Evolutionary conservation across 2,888 invertebrate species (phyloP).

Genomic region (Limnephilus auricula): DNA sequence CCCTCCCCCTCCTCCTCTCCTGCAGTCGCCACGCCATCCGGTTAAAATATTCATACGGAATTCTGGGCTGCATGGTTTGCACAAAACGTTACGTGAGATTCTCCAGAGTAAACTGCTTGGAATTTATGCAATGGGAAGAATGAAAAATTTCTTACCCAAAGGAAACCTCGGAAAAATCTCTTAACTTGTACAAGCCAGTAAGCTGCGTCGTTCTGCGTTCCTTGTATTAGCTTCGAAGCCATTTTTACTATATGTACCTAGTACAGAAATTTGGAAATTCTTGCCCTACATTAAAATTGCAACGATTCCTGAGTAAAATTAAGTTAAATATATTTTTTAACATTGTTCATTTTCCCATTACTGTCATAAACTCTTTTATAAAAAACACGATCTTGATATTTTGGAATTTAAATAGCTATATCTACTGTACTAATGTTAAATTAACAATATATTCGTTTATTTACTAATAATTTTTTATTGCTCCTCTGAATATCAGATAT

Average conservation of each 20-base stretch:
- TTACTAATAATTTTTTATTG: no score
- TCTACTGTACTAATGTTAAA: not conserved
- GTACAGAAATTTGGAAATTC: not conserved
- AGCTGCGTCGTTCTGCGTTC: not conserved
- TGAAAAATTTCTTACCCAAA: not conserved
- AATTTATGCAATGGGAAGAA: not conserved
- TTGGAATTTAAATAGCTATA: not conserved
- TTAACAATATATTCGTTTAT: no score
- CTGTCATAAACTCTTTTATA: not conserved
- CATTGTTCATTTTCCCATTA: no score
- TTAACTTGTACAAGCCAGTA: not conserved
- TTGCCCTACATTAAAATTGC: not conserved
- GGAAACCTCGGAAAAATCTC: not conserved
- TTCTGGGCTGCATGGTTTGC: not conserved
- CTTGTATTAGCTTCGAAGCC: not conserved
- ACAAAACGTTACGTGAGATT: not conserved
- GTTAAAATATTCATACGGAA: not conserved
- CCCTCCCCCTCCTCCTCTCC: not conserved
- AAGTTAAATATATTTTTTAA: no score
- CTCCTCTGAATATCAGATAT: no score
- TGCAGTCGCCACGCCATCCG: not conserved
- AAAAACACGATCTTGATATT: not conserved
- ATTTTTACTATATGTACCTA: not conserved
- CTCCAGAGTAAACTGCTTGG: not conserved
- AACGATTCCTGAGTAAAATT: not conserved